Conservation (phyloP, 1,140 invertebrate species). For the Acyrthosiphon pisum region DNA sequence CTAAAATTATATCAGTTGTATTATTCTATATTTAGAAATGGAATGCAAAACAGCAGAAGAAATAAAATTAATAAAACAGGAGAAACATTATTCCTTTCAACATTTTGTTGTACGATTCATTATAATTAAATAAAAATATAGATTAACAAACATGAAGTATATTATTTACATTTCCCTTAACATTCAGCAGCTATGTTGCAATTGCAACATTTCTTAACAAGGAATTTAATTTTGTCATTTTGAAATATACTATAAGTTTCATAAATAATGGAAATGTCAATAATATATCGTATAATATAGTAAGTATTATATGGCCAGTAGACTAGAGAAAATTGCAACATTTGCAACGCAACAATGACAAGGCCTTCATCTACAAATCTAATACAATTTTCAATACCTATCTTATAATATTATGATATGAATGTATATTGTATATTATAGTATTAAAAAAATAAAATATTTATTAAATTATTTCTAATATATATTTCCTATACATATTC, state of each 20-base stretch:
- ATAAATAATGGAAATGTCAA: not conserved
- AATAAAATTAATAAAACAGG: no score
- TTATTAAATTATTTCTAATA: not conserved
- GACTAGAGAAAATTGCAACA: not conserved
- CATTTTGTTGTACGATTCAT: no score
- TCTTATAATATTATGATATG: not conserved
- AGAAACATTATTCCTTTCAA: no score
- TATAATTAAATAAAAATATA: no score
- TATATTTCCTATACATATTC: not conserved
- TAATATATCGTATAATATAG: not conserved
- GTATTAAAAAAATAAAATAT: no score
- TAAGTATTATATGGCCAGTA: not conserved
- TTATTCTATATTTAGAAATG: no score
- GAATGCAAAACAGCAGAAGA: no score
- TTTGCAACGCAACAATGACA: not conserved
- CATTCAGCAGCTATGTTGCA: not conserved
- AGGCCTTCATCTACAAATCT: not conserved
- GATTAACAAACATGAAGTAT: not conserved
- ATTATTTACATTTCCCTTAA: not conserved
- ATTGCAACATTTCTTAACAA: not conserved
- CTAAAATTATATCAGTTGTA: no score
- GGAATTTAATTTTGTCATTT: not conserved
- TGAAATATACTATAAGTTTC: not conserved
- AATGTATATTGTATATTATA: not conserved
- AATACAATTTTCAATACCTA: not conserved